Evolutionary conservation across 2,113 vertebrate genomes (phyloP).

Genomic region (Nibea coibor): DNA sequence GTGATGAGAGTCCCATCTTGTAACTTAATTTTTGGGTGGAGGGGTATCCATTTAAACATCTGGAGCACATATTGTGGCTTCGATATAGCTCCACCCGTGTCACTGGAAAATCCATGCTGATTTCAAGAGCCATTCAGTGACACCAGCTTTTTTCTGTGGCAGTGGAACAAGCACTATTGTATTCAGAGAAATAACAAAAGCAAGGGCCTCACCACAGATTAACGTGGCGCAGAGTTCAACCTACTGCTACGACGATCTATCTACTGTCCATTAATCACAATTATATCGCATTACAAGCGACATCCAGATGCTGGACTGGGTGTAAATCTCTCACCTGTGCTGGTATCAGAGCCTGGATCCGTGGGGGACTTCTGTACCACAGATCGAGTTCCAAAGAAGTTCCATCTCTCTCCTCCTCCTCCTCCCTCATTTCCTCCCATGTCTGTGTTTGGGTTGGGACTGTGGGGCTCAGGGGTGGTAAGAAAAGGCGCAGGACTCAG

Average conservation of each 20-base stretch:
- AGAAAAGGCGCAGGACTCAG: constrained; percentile 85
- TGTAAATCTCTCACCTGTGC: constrained; percentile 70
- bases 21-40: not conserved
- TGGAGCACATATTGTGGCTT: not conserved
- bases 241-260: not conserved
- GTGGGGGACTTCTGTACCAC: constrained; percentile 90
- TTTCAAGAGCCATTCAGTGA: not conserved
- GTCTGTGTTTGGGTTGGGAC: constrained; percentile 74
- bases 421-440: constrained; percentile 85
- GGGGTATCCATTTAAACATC: not conserved
- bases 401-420: constrained; percentile 88
- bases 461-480: constrained; percentile 77
- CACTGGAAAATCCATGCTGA: not conserved
- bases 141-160: not conserved
- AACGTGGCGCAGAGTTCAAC: not conserved
- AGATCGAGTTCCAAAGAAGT: constrained; percentile 88
- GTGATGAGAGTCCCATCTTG: not conserved
- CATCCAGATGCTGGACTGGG: not conserved
- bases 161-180: not conserved
- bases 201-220: not conserved
- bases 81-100: too few species aligned
- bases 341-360: constrained; percentile 87
- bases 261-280: not conserved
- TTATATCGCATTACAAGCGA: not conserved
- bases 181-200: not conserved